These are phyloP conservation scores for Cephus pygmeus DNA, from an alignment of 2,888 invertebrate species.

Conservation along the genomic window DNA sequence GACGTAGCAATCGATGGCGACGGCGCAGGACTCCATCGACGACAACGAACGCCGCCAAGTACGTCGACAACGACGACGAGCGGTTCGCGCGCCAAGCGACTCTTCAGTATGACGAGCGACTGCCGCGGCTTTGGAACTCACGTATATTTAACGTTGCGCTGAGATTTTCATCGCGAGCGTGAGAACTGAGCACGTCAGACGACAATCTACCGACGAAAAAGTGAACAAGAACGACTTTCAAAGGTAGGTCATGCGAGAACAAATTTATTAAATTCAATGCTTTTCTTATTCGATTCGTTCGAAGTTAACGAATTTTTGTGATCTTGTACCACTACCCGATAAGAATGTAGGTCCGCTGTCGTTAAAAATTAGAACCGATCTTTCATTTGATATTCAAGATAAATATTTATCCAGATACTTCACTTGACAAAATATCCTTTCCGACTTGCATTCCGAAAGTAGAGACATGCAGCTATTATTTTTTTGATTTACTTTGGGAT, in stretches of 20 bases:
- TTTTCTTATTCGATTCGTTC: neutral
- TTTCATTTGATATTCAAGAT: neutral
- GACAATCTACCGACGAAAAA: neutral
- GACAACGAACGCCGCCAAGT: conserved; percentile 7
- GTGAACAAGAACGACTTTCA: neutral
- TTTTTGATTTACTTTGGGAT: neutral
- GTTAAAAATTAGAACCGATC: neutral
- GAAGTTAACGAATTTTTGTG: neutral
- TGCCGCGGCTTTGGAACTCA: too few species aligned
- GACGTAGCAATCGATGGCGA: conserved; percentile 17
- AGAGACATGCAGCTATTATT: neutral
- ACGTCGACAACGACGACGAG: too few species aligned
- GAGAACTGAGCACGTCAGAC: neutral
- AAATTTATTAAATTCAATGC: neutral
- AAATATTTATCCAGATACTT: neutral
- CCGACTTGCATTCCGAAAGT: neutral
- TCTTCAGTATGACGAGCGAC: conserved; percentile 18
- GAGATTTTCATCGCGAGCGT: too few species aligned
- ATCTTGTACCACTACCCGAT: neutral
- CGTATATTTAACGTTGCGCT: too few species aligned
- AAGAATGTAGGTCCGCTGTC: neutral
- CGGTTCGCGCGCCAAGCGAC: conserved; percentile 20
- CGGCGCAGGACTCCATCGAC: conserved; percentile 16
- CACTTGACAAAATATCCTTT: neutral
- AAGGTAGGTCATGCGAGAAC: neutral